These are phyloP conservation scores for Anser brachyrhynchus DNA, from an alignment of 2,113 vertebrate genomes.

Conservation along the genomic window DNA sequence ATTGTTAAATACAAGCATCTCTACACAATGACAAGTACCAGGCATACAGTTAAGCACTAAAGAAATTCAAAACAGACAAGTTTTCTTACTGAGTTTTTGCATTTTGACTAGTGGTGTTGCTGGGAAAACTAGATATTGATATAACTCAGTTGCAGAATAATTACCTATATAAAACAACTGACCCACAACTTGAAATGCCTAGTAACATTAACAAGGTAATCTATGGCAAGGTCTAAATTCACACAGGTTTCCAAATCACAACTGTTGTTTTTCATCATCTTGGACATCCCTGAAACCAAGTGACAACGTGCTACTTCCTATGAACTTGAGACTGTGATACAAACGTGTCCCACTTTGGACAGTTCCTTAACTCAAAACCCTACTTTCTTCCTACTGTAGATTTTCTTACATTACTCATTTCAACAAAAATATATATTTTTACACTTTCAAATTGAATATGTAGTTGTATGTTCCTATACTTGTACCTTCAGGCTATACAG, in stretches of 20 bases:
- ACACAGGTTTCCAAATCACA: background rate
- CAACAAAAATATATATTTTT: background rate
- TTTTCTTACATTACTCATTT: background rate
- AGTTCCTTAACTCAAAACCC: background rate
- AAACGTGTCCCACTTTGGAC: background rate
- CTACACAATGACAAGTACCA: background rate
- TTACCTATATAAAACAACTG: background rate
- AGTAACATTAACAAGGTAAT: background rate
- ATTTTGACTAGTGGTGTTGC: background rate
- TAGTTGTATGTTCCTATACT: background rate
- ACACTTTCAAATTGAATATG: background rate
- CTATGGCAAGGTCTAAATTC: background rate
- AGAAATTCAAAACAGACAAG: background rate
- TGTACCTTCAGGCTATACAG: background rate
- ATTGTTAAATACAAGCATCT: background rate
- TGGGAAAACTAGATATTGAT: background rate
- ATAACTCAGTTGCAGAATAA: background rate
- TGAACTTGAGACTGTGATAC: background rate
- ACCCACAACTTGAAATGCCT: background rate
- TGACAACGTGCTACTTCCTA: background rate
- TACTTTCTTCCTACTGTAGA: background rate
- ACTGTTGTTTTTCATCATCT: background rate
- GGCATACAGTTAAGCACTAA: background rate
- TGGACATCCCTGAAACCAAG: background rate
- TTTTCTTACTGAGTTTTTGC: no score